These are phyloP conservation scores for Pseudorasbora parva DNA, from an alignment of 2,113 vertebrate species.

Conservation along the genomic window DNA sequence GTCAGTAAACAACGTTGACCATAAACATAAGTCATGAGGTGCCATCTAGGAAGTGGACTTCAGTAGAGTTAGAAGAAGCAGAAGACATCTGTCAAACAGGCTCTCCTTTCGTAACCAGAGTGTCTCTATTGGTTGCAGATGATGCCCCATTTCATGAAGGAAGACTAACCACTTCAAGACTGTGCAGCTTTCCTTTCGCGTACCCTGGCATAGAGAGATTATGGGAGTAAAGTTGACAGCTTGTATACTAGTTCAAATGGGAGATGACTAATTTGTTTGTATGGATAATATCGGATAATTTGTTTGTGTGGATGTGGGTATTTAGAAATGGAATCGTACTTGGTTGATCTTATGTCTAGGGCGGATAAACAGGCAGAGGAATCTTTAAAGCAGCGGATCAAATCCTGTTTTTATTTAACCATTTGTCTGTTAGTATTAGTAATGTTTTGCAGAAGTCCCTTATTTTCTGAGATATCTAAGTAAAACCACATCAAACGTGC, in stretches of 20 bases:
- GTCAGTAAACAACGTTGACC: slow-evolving; percentile 73
- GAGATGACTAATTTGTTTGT: slow-evolving; percentile 55
- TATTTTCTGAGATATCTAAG: slow-evolving; percentile 17
- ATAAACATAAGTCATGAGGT: slow-evolving; percentile 70
- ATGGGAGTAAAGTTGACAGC: slow-evolving; percentile 61
- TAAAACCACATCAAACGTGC: slow-evolving; percentile 30
- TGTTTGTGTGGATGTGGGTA: slow-evolving; percentile 59
- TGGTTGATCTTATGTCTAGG: not conserved
- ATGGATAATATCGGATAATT: slow-evolving; percentile 59
- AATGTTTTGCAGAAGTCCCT: not conserved
- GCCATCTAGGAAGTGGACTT: slow-evolving; percentile 74
- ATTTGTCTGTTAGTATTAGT: slow-evolving; percentile 25
- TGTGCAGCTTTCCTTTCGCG: slow-evolving; percentile 67
- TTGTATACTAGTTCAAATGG: slow-evolving; percentile 55
- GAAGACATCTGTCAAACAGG: slow-evolving; percentile 79
- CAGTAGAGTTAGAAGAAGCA: slow-evolving; percentile 65
- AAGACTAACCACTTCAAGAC: slow-evolving; percentile 71
- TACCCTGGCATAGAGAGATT: slow-evolving; percentile 65
- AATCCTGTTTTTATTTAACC: slow-evolving; percentile 33
- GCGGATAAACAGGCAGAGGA: slow-evolving; percentile 11
- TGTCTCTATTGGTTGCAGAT: slow-evolving; percentile 79
- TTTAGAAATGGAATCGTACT: slow-evolving; percentile 23
- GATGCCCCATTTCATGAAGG: slow-evolving; percentile 77
- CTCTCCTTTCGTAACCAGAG: slow-evolving; percentile 73
- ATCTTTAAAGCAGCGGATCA: slow-evolving; percentile 2